These are phyloP conservation scores for Sepioteuthis lessoniana DNA, from an alignment of 2,888 invertebrate species.

Conservation along the genomic window DNA sequence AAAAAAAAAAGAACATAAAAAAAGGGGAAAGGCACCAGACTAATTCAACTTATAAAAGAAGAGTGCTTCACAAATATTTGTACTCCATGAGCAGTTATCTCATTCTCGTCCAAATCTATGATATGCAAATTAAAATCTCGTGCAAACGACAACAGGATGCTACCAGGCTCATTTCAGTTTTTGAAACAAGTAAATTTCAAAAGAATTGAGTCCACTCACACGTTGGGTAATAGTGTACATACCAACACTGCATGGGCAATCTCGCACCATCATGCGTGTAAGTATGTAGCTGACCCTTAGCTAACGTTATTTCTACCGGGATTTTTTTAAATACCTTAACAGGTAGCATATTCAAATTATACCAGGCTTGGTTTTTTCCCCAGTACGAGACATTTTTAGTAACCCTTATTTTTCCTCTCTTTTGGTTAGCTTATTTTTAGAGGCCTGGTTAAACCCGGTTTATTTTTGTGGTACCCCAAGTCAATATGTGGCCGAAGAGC, in stretches of 20 bases:
- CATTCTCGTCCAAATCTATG: too few relatives aligned
- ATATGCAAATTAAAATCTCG: too few relatives aligned
- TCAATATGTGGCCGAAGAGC: neutral
- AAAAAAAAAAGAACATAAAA: too few relatives aligned
- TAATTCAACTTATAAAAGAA: too few relatives aligned
- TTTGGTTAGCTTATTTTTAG: neutral
- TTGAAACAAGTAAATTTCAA: neutral
- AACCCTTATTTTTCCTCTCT: too few relatives aligned
- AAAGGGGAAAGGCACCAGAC: too few relatives aligned
- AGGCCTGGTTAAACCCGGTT: neutral
- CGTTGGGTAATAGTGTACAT: neutral
- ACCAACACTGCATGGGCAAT: neutral
- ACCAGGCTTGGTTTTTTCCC: neutral
- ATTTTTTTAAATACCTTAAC: neutral
- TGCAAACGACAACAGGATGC: too few relatives aligned
- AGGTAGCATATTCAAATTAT: neutral
- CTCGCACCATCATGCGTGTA: neutral
- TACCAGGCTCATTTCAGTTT: too few relatives aligned
- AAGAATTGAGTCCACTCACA: neutral
- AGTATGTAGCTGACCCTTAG: neutral
- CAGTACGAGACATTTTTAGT: neutral
- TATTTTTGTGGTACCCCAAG: neutral
- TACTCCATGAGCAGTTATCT: too few relatives aligned
- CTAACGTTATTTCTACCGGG: neutral
- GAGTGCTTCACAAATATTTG: too few relatives aligned